Percentiles rank a stretch among this genome's conserved stretches.
These are phyloP conservation scores for Hepsetus odoe DNA, from an alignment of 2,113 vertebrate species.

Conservation along the genomic window DNA sequence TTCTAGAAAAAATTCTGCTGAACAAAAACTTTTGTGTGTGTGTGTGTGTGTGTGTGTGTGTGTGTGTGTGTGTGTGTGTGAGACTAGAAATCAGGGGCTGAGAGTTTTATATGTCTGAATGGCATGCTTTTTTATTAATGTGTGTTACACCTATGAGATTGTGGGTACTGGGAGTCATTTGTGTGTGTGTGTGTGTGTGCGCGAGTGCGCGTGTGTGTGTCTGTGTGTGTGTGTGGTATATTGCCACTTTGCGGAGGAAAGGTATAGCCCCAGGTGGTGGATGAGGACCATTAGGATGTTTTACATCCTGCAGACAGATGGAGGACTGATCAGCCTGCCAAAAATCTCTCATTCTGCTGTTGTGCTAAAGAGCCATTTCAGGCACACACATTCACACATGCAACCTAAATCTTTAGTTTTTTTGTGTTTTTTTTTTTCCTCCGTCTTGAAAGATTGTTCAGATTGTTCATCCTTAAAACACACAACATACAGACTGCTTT, in stretches of 20 bases:
- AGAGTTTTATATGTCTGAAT: too few species aligned
- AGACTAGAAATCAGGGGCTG: too few species aligned
- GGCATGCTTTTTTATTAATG: background rate
- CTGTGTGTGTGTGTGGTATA: constrained; percentile 11
- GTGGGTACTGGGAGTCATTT: background rate
- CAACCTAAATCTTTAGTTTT: background rate
- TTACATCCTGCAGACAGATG: constrained; percentile 60
- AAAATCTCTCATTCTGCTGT: constrained; percentile 38
- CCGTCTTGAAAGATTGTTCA: background rate
- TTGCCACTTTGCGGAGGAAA: constrained; percentile 27
- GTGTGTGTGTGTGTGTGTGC: constrained; percentile 12
- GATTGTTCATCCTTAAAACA: background rate
- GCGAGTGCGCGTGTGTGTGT: constrained; percentile 14
- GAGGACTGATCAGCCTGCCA: constrained; percentile 42
- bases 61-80: too few species aligned
- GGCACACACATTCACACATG: constrained; percentile 8
- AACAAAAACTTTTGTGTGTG: too few species aligned
- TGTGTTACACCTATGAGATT: background rate
- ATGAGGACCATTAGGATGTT: constrained; percentile 55
- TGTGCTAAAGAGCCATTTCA: constrained; percentile 14
- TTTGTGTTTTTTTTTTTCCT: background rate
- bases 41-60: too few species aligned
- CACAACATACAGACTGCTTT: background rate
- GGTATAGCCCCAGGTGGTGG: constrained; percentile 52
- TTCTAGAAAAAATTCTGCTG: too few species aligned